Percentiles rank a stretch among this genome's conserved stretches.
Conservation (phyloP, 2,888 invertebrate genomes). For the Cerastoderma edule region DNA sequence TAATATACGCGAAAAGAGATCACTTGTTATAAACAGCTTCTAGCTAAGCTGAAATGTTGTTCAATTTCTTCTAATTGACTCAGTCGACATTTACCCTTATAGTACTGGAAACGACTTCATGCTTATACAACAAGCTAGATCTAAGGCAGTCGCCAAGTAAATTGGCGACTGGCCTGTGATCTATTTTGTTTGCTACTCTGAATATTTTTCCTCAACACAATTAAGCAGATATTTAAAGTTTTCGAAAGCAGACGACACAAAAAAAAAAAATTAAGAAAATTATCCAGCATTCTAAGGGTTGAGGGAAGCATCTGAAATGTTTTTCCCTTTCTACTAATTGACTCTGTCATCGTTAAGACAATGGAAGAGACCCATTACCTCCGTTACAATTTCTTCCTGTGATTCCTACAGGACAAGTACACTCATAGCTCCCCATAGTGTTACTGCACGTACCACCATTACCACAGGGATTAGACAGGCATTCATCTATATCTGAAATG, state of each 20-base stretch:
- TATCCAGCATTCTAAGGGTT: neutral
- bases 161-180: slow-evolving; percentile 17
- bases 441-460: slow-evolving; percentile 24
- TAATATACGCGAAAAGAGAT: too few species aligned
- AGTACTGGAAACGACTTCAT: too few species aligned
- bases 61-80: too few species aligned
- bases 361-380: slow-evolving; percentile 19
- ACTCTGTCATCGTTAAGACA: too few species aligned
- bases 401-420: slow-evolving; percentile 37
- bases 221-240: too few species aligned
- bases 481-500: slow-evolving; percentile 23
- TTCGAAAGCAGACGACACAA: too few species aligned
- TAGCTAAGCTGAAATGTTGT: too few species aligned
- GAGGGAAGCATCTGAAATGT: slow-evolving; percentile 12
- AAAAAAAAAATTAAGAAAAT: too few species aligned
- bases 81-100: too few species aligned
- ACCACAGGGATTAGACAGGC: slow-evolving; percentile 11
- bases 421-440: slow-evolving; percentile 30
- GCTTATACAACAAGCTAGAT: slow-evolving; percentile 35
- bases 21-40: too few species aligned
- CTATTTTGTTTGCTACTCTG: slow-evolving; percentile 29
- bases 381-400: slow-evolving; percentile 26
- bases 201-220: too few species aligned
- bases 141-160: slow-evolving; percentile 33
- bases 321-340: neutral